These are phyloP conservation scores for Tiliqua scincoides DNA, from an alignment of 2,113 vertebrate genomes.

Conservation along the genomic window DNA sequence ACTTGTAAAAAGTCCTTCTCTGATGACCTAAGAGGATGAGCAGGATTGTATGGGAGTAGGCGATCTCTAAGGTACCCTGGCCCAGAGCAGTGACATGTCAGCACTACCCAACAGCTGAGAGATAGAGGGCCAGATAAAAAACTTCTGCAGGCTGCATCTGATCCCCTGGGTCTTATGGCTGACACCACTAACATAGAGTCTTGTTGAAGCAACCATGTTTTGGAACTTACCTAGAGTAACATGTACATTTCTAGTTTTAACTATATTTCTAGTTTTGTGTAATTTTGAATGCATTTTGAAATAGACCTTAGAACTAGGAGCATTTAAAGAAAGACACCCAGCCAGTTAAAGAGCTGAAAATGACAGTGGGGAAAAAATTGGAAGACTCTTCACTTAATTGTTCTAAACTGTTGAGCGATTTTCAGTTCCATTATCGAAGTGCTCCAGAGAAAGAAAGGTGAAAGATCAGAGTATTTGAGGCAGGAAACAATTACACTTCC, in stretches of 20 bases:
- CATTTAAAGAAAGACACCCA: neutral
- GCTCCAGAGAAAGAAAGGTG: neutral
- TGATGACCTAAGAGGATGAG: no score
- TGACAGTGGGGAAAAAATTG: neutral
- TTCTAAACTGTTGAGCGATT: slow-evolving; percentile 1
- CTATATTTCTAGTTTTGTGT: neutral
- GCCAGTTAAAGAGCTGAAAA: neutral
- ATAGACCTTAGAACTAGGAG: neutral
- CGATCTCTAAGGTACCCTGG: no score
- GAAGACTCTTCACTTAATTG: slow-evolving; percentile 6
- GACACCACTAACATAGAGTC: neutral
- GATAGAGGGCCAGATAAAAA: no score
- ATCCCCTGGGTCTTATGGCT: no score
- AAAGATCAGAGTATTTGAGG: slow-evolving; percentile 8
- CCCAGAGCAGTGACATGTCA: no score
- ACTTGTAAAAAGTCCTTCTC: no score
- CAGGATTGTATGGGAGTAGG: no score
- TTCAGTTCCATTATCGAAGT: slow-evolving; percentile 2
- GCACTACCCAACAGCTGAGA: no score
- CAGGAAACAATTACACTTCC: slow-evolving; percentile 23
- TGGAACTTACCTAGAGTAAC: neutral
- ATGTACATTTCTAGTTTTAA: neutral
- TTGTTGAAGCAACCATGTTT: neutral
- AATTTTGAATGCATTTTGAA: slow-evolving; percentile 9
- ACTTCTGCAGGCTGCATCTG: no score